These are phyloP conservation scores for Auanema freiburgensis DNA, from an alignment of 2,888 invertebrate genomes.

Conservation along the genomic window DNA sequence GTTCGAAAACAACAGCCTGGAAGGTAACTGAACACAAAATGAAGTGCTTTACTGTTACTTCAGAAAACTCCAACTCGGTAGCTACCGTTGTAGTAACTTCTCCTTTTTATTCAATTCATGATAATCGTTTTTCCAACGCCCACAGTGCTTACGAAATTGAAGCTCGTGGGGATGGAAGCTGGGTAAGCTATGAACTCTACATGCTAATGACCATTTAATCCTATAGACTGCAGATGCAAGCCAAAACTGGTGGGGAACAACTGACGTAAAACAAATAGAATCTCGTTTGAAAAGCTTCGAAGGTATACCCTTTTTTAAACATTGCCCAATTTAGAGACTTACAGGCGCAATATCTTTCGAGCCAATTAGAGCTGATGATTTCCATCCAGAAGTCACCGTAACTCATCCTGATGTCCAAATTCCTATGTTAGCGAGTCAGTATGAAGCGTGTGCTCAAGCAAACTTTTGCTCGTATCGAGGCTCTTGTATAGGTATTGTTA, in stretches of 20 bases:
- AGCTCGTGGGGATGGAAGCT: constrained; percentile 25
- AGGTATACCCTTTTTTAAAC: neutral
- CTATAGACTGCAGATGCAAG: constrained; percentile 30
- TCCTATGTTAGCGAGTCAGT: neutral
- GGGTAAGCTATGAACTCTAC: constrained; percentile 14
- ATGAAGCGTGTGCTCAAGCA: constrained; percentile 28
- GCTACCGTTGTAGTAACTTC: constrained; percentile 34
- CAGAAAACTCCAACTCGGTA: constrained; percentile 29
- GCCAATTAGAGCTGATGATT: neutral
- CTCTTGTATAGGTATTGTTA: constrained; percentile 24
- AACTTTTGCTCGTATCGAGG: constrained; percentile 35
- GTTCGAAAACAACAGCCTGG: constrained; percentile 9
- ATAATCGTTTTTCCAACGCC: constrained; percentile 32
- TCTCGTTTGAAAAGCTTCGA: constrained; percentile 10
- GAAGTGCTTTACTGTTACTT: neutral
- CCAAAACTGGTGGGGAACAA: constrained; percentile 31
- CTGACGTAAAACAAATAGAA: neutral
- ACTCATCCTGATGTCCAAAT: no score
- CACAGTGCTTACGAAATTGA: constrained; percentile 29
- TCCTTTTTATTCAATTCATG: constrained; percentile 22
- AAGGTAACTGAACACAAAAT: neutral
- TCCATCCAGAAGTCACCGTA: neutral
- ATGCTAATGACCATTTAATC: no score
- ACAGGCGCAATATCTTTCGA: neutral
- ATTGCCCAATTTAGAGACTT: neutral